Conservation (phyloP, 2,888 invertebrate genomes). For the Bursaphelenchus okinawaensis region DNA sequence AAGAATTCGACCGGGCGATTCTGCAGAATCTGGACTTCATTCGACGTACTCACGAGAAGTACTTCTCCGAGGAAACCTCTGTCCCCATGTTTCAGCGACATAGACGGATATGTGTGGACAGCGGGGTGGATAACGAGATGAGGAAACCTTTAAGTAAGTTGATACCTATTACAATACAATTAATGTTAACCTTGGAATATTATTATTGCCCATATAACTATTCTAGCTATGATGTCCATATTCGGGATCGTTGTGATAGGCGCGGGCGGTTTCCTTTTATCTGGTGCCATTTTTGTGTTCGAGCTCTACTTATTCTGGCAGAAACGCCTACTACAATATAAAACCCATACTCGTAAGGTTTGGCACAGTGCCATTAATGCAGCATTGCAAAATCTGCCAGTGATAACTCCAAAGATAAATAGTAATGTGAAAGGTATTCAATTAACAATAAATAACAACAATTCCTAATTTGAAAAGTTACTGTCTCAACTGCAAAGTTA, state of each 20-base stretch:
- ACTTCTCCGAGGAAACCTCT: conserved; percentile 11
- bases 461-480: no score
- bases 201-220: no score
- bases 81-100: not conserved
- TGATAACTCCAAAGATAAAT: not conserved
- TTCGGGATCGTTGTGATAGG: not conserved
- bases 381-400: not conserved
- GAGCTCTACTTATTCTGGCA: not conserved
- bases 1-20: conserved; percentile 16
- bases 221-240: conserved; percentile 2
- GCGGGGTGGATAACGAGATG: not conserved
- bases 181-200: not conserved
- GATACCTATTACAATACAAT: not conserved
- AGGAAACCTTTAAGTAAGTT: not conserved
- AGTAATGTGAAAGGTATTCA: not conserved
- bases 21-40: conserved; percentile 24
- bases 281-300: not conserved
- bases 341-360: not conserved
- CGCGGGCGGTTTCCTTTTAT: not conserved
- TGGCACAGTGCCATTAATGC: not conserved
- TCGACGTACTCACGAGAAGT: conserved; percentile 22
- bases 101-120: not conserved
- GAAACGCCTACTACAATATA: not conserved
- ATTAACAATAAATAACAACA: not conserved
- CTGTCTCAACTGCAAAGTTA: no score